Conservation (phyloP, 2,888 invertebrate species). For the Nezara viridula region DNA sequence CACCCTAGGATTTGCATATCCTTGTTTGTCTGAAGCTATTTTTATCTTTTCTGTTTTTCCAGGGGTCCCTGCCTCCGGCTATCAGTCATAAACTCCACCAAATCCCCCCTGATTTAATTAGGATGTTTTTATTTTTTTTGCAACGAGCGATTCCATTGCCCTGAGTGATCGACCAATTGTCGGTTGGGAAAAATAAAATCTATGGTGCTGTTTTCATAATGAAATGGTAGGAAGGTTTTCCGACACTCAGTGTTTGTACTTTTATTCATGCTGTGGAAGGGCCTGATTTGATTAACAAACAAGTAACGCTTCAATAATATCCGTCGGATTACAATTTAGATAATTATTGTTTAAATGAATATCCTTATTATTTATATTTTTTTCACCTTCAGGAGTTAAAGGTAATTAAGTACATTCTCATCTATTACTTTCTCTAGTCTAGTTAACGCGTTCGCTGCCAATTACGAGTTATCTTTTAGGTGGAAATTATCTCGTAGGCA, state of each 20-base stretch:
- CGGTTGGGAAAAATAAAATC: slow-evolving; percentile 2
- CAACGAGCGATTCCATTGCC: not conserved
- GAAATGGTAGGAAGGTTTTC: not conserved
- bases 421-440: no score
- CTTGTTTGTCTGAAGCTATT: slow-evolving; percentile 48
- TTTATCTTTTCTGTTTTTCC: slow-evolving; percentile 47
- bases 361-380: no score
- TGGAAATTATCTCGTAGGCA: no score
- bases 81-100: slow-evolving; percentile 19
- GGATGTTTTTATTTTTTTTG: slow-evolving; percentile 12
- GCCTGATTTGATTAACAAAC: not conserved
- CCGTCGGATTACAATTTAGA: not conserved
- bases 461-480: no score
- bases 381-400: no score
- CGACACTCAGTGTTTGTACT: not conserved
- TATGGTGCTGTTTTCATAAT: slow-evolving; percentile 2
- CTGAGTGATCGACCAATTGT: slow-evolving; percentile 18
- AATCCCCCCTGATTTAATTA: slow-evolving; percentile 35
- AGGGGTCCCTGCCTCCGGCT: slow-evolving; percentile 2
- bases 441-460: no score
- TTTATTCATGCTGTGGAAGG: not conserved
- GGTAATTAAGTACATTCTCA: no score
- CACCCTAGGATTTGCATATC: slow-evolving; percentile 49
- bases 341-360: no score
- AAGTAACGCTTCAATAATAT: not conserved